A percentile compares a stretch with the other conserved stretches of the same genome.
Evolutionary conservation across 2,797 vertebrate species (phyloP).

Genomic region (Catharus ustulatus): DNA sequence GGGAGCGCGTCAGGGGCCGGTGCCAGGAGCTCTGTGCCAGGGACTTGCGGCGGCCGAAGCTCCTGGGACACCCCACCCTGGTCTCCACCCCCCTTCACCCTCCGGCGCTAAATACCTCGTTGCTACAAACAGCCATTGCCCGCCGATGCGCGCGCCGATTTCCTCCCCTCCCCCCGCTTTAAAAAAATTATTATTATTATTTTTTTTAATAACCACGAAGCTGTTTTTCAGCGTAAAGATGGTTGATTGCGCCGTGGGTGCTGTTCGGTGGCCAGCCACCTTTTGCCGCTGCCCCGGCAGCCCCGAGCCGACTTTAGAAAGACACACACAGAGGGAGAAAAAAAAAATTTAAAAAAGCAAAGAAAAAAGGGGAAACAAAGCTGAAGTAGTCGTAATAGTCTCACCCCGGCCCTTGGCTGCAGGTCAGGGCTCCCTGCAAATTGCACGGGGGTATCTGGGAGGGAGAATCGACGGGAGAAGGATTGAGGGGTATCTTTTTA

Average conservation of each 20-base stretch:
- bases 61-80: slow-evolving; percentile 46
- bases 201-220: not conserved
- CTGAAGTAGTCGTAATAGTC: not conserved
- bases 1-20: not conserved
- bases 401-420: not conserved
- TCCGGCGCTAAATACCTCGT: slow-evolving; percentile 25
- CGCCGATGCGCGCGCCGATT: slow-evolving; percentile 2
- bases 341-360: accelerated
- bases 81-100: slow-evolving; percentile 13
- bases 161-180: not conserved
- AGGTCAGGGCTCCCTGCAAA: not conserved
- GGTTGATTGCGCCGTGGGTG: not conserved
- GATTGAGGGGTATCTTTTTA: not conserved
- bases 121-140: slow-evolving; percentile 31
- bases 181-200: not conserved
- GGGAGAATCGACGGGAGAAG: not conserved
- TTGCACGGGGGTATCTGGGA: not conserved
- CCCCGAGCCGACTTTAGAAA: not conserved
- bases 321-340: not conserved
- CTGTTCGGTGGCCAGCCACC: not conserved
- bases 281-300: not conserved
- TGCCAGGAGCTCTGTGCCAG: slow-evolving; percentile 3
- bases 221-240: not conserved
- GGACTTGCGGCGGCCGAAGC: not conserved
- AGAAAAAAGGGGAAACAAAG: not conserved